These are phyloP conservation scores for Synaphobranchus kaupii DNA, from an alignment of 2,797 vertebrate species.

Conservation along the genomic window DNA sequence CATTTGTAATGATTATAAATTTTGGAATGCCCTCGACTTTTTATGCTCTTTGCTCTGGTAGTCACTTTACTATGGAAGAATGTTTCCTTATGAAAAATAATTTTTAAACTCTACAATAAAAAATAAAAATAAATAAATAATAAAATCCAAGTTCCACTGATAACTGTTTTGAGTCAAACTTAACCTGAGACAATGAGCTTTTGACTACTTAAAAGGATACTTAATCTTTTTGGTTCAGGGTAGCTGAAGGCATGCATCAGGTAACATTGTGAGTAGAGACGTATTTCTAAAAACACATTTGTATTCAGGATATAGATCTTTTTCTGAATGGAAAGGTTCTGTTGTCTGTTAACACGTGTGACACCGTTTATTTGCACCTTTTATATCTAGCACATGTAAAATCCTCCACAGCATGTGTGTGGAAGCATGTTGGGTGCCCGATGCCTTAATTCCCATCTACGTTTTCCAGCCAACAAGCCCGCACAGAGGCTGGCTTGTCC, in stretches of 20 bases:
- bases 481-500: slow-evolving; percentile 86
- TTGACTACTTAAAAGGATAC: slow-evolving; percentile 23
- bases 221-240: slow-evolving; percentile 23
- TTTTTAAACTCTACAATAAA: neutral
- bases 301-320: neutral
- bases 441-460: neutral
- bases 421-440: neutral
- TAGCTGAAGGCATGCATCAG: slow-evolving; percentile 44
- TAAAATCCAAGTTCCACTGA: neutral
- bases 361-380: neutral
- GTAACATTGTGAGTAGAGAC: slow-evolving; percentile 57
- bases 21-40: neutral
- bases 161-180: slow-evolving; percentile 22
- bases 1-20: neutral
- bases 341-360: neutral
- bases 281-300: slow-evolving; percentile 50
- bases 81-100: slow-evolving; percentile 6
- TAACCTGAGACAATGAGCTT: slow-evolving; percentile 19
- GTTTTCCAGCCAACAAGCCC: slow-evolving; percentile 86
- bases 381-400: slow-evolving; percentile 9
- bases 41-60: too few species aligned
- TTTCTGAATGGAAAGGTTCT: neutral
- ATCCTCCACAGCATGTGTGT: neutral
- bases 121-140: neutral
- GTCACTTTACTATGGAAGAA: neutral